Evolutionary conservation across 2,888 invertebrate species (phyloP), one percentile per base, ranked within the genome.

Genomic region (Drosophila sordidapex): DNA sequence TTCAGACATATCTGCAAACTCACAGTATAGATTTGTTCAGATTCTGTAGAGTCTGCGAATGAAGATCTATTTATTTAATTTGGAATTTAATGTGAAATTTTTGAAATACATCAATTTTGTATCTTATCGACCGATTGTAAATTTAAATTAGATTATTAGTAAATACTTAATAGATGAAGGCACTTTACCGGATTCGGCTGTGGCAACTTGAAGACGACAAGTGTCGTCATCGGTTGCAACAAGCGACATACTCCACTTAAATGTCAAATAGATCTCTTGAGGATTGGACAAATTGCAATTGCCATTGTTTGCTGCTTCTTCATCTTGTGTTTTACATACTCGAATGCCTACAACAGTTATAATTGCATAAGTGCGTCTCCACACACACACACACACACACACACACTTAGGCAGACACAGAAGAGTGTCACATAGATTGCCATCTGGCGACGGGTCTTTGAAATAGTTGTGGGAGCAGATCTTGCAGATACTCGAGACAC

Each of bases 361-460:
- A 84, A 84, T 86, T 88, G 81, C 81, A 88, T 81, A 85, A 84
- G 85, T 84, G 84, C 86, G 87, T 79, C 68, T 58, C 51, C n/a
- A 33, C 25, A 58, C 25, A 49, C 31, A n/a, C 8, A 38, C 43
- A 60, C 33, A 60, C 33, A 48, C 40, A 57, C 18, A 35, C 11
- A 25, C 35, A 49, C 29, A 18, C 27, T 11, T 25, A 33, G 21
- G n/a, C 25, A 46, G 31, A 43, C 43, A 59, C 8, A 54, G 29
- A 31, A 18, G 40, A 73, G 73, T 77, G 74, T 61, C 69, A 80
- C 80, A 80, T 48, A 79, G 80, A 80, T 79, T 69, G 72, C 27
- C 40, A 79, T 76, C 76, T 61, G 67, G 18, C 43, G 56, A 59
- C 65, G 61, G 61, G 60, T 64, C 52, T 60, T 79, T 76, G 66